Evolutionary conservation across 2,797 vertebrate genomes (phyloP), one percentile per base, ranked within the genome.

Genomic region (Antrozous pallidus): DNA sequence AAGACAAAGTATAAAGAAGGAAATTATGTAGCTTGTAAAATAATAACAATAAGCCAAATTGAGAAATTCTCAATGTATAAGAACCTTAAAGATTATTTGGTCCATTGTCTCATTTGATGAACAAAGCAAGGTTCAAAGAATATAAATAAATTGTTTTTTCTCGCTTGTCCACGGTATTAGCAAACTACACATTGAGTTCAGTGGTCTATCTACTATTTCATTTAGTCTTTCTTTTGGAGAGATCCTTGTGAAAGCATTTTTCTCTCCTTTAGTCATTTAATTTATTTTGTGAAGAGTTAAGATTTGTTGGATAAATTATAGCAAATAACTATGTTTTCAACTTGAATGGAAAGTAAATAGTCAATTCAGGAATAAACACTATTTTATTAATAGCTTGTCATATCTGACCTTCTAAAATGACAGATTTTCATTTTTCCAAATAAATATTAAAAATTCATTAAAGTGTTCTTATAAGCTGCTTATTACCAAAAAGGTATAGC

Each of bases 361-460:
- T 49, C 56, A 91, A 95, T 92, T 96, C 85, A 96, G 95, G 74
- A 67, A 63, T 77, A 73, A 45, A 74, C 90, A 82, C 88, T 94
- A 74, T 95, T 96, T 98, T 98, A 98, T 97, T 98, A 98, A 98
- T 95, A 93, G 45, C 51, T 94, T 97, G 94, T 97, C 36, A 83
- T 96, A 96, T 80, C 78, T 97, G 94, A 97, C 94, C 96, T 98
- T 97, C 96, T 96, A 96, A 98, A 98, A 97, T 96, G 49, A 95
- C 11, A 96, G 93, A 98, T 97, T 98, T 94, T 97, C 97, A 85
- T 96, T 97, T 42, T 96, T 98, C 77, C 61, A 98, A 98, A 97
- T 97, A 97, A 96, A 88, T 90, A 97, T 98, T 96, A 98, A 98
- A 98, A 97, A 98, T 98, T 98, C 91, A 98, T 94, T 33, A 74